Conservation (phyloP, 2,888 invertebrate species). For the Drosophila acutilabella region DNA sequence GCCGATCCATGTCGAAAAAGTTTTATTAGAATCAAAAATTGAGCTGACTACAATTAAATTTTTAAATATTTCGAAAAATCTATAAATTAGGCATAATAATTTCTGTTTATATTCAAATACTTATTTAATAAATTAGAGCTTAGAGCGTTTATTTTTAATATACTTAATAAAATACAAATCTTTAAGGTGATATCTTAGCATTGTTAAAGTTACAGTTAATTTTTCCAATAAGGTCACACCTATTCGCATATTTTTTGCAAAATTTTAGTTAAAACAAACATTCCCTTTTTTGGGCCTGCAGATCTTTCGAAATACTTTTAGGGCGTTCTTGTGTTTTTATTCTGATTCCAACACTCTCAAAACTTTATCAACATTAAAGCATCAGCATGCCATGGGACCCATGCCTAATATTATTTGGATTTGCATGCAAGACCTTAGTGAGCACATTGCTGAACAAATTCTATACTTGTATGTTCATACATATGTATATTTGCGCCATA, state of each 20-base stretch:
- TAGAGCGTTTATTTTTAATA: no score
- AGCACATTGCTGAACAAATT: slow-evolving; percentile 20
- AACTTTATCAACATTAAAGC: slow-evolving; percentile 55
- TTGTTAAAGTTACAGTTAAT: not conserved
- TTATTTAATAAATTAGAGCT: no score
- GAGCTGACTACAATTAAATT: no score
- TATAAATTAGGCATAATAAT: no score
- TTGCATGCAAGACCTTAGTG: slow-evolving; percentile 7
- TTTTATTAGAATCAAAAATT: no score
- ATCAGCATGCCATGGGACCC: slow-evolving; percentile 38
- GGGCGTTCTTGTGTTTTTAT: slow-evolving; percentile 6
- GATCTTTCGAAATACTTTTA: slow-evolving; percentile 2
- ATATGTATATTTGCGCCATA: slow-evolving; percentile 8
- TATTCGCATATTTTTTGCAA: not conserved
- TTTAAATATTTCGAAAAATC: no score
- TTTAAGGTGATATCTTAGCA: no score
- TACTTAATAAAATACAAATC: no score
- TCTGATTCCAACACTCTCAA: slow-evolving; percentile 28
- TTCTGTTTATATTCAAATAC: no score
- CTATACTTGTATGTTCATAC: slow-evolving; percentile 25
- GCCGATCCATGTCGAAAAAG: no score
- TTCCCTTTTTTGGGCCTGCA: not conserved
- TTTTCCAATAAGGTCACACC: not conserved
- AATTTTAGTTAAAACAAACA: not conserved
- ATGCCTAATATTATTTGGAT: slow-evolving; percentile 10